Evolutionary conservation across 2,113 vertebrate species (phyloP), one percentile per base, ranked within the genome.

Genomic region (Anthoscopus minutus): DNA sequence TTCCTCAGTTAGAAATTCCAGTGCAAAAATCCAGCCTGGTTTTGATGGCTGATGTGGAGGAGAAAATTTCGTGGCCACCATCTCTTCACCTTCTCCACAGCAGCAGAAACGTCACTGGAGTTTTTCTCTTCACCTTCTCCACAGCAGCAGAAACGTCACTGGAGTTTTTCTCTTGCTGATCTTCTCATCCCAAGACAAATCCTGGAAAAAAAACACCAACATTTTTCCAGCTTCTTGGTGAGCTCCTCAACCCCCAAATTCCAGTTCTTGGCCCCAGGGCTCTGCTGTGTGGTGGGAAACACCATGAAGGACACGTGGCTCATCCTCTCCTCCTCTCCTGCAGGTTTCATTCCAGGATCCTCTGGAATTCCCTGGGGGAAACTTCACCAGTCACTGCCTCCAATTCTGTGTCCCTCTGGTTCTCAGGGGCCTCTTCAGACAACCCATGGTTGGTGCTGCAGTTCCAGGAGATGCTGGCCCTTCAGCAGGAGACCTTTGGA

Each of bases 291-390:
- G 69, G 38, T 50, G 5, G 44, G 17, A 40, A 42, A 21, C 6
- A 13, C 17, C 1, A 0, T 0, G 3, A n/a, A 51, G 27, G 37
- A 14, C 3, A 0, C 38, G 80, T 58, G 10, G 40, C 22, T 79
- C 21, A 37, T 37, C 45, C 22, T 44, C 35, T 69, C 6, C 48
- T 70, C 6, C 4, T 12, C 38, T 13, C 18, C 45, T 0, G 48
- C 72, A 86, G 53, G 17, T 79, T 84, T 65, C 11, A 0, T 53
- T 61, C 48, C 73, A 20, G 50, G 45, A 64, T 67, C 24, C 30
- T 85, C 58, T 64, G 87, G 50, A 76, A 80, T n/a, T 38, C 15
- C 0, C n/a, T 1, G 7, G 2, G 28, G 64, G 48, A 11, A 45
- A 0, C 9, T 10, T 6, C 66, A 8, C 7, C 42, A 37, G 27